These are phyloP conservation scores for Orussus abietinus DNA, from an alignment of 1,140 invertebrate genomes.

Conservation along the genomic window DNA sequence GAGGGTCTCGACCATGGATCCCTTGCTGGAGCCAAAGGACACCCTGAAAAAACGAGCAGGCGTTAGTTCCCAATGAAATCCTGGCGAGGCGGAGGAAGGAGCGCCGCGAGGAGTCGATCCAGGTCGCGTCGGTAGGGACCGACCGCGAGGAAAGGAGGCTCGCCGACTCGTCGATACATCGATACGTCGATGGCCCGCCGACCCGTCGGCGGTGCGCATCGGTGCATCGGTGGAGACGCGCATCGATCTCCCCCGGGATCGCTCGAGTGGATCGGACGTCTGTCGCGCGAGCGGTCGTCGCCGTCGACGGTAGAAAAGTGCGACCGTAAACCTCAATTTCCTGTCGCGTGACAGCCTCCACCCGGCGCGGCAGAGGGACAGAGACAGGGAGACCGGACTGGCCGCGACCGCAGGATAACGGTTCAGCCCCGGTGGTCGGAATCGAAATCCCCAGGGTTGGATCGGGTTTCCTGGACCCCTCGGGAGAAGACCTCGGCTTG, in stretches of 20 bases:
- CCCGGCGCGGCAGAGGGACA: too few species aligned
- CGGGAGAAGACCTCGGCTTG: slow-evolving; percentile 15
- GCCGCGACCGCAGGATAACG: slow-evolving; percentile 31
- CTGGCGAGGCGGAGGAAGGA: too few species aligned
- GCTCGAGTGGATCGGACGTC: neutral
- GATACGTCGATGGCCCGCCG: too few species aligned
- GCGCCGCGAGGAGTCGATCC: too few species aligned
- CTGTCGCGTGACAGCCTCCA: slow-evolving; percentile 33
- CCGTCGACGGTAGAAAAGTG: too few species aligned
- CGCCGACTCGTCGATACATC: too few species aligned
- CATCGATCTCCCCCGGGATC: neutral
- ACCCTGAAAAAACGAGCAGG: slow-evolving; percentile 63
- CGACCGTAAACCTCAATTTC: slow-evolving; percentile 39
- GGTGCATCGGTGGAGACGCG: too few species aligned
- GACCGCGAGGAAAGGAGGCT: too few species aligned
- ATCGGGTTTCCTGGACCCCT: slow-evolving; percentile 30
- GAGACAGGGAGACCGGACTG: slow-evolving; percentile 27
- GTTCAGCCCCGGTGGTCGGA: slow-evolving; percentile 32
- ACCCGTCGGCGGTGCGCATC: too few species aligned
- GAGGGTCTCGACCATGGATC: slow-evolving; percentile 90
- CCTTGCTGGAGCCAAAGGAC: slow-evolving; percentile 88
- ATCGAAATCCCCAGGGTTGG: slow-evolving; percentile 32
- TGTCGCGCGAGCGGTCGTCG: too few species aligned
- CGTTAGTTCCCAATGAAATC: too few species aligned
- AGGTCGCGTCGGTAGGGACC: too few species aligned